A percentile compares a stretch with the other conserved stretches of the same genome.
Conservation (phyloP, 2,113 vertebrate genomes). For the Tragelaphus buxtoni region DNA sequence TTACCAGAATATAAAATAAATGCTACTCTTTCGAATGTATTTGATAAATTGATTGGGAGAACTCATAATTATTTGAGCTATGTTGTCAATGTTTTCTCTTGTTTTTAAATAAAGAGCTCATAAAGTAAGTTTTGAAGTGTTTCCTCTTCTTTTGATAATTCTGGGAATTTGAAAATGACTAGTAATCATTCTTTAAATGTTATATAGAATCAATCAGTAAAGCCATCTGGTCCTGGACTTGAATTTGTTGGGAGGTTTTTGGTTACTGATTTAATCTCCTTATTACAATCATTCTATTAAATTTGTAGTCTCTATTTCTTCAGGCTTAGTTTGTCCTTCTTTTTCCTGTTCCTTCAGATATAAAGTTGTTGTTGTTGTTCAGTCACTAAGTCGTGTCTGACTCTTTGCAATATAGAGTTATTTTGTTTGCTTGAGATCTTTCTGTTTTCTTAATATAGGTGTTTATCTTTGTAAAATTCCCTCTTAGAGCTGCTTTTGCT, state of each 20-base stretch:
- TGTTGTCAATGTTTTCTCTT: not conserved
- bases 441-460: not conserved
- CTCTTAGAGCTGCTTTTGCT: not conserved
- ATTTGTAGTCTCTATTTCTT: not conserved
- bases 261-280: not conserved
- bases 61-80: not conserved
- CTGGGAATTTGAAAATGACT: not conserved
- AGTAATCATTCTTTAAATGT: not conserved
- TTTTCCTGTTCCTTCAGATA: not conserved
- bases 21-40: not conserved
- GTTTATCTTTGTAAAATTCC: not conserved
- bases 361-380: not conserved
- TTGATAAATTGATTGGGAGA: not conserved
- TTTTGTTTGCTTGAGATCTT: not conserved
- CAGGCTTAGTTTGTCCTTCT: not conserved
- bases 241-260: not conserved
- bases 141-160: not conserved
- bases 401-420: not conserved
- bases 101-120: not conserved
- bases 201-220: not conserved
- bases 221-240: not conserved
- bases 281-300: not conserved
- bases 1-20: not conserved
- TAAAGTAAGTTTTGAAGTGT: not conserved
- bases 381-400: not conserved